These are phyloP conservation scores for Rousettus leschenaultii DNA, from an alignment of 2,113 vertebrate genomes.

Conservation along the genomic window DNA sequence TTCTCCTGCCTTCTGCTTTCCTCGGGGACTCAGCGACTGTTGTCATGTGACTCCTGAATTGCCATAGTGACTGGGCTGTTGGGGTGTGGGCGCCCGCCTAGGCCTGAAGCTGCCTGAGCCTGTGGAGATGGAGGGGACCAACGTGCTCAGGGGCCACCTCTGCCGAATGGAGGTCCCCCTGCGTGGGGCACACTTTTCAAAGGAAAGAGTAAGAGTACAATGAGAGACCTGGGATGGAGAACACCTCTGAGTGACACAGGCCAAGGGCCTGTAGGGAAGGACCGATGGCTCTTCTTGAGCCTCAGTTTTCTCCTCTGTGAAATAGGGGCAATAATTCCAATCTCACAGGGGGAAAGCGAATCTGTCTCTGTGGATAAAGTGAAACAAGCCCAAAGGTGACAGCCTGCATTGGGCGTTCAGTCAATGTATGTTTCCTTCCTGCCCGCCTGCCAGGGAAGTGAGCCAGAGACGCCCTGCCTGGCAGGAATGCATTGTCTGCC, in stretches of 20 bases:
- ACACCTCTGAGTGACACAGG: neutral
- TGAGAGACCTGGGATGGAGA: neutral
- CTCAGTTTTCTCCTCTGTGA: neutral
- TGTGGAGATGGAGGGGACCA: neutral
- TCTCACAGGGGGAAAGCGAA: neutral
- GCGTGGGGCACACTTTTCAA: neutral
- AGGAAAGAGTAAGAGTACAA: neutral
- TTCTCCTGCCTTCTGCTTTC: neutral
- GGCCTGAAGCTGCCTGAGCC: neutral
- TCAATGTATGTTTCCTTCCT: neutral
- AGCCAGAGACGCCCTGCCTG: neutral
- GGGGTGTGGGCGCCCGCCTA: neutral
- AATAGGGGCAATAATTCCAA: neutral
- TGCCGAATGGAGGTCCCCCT: neutral
- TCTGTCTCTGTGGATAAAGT: neutral
- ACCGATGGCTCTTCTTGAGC: neutral
- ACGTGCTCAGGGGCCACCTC: neutral
- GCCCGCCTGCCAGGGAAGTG: neutral
- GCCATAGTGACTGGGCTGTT: neutral
- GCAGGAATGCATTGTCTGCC: conserved; percentile 54
- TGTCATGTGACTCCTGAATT: conserved; percentile 22
- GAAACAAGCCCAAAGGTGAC: neutral
- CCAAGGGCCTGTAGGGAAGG: neutral
- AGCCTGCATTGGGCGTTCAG: neutral
- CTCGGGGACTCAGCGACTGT: neutral